Evolutionary conservation across 2,888 invertebrate genomes (phyloP).

Genomic region (Syrista parreyssii): DNA sequence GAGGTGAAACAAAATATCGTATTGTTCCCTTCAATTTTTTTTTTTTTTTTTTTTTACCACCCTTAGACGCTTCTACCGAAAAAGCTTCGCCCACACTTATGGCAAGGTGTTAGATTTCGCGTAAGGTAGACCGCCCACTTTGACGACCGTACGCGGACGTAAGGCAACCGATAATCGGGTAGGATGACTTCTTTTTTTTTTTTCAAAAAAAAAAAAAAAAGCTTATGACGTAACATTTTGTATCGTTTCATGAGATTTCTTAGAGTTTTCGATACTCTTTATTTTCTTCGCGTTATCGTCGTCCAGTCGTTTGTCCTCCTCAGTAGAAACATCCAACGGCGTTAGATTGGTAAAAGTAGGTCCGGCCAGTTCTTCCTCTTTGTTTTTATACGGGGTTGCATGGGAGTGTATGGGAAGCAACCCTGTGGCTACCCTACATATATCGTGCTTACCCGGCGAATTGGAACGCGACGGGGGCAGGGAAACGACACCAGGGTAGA

Average conservation of each 20-base stretch:
- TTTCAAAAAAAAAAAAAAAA: no score
- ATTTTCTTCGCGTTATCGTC: not conserved
- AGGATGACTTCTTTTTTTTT: not conserved
- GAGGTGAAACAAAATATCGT: conserved; percentile 38
- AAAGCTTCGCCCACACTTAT: not conserved
- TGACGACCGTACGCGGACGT: not conserved
- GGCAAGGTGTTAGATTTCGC: not conserved
- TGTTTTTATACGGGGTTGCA: conserved; percentile 23
- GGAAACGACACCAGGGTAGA: conserved; percentile 13
- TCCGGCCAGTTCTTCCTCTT: conserved; percentile 9
- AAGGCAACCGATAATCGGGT: not conserved
- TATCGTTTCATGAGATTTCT: no score
- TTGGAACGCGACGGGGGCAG: conserved; percentile 10
- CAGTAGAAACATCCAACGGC: not conserved
- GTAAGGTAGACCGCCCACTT: not conserved
- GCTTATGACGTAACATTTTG: no score
- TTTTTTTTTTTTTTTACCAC: not conserved
- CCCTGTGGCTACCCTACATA: not conserved
- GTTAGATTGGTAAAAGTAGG: not conserved
- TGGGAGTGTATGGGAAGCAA: conserved; percentile 9
- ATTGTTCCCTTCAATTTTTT: conserved; percentile 18
- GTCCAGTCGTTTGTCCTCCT: conserved; percentile 13
- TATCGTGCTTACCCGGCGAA: conserved; percentile 10
- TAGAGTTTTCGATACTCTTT: not conserved
- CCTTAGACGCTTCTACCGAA: not conserved